phyloP scores from a whole-genome alignment of 2,888 invertebrate genomes.

The Temnothorax rugatulus region DNA sequence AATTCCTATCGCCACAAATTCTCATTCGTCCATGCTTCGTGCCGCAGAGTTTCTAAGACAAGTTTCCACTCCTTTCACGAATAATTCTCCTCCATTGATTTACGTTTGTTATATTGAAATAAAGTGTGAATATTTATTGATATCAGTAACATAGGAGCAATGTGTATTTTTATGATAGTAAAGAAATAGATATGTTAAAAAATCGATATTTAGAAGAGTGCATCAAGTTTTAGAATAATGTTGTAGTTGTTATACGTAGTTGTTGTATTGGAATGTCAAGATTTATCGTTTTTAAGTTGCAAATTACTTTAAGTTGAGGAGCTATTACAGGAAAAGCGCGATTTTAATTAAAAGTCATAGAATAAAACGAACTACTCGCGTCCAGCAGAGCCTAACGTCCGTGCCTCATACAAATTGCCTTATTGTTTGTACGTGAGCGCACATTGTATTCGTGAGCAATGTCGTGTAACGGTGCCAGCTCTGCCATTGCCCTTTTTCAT shows the following conservation, averaged over 20 bases:
- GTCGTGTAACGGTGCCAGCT: conserved; percentile 40
- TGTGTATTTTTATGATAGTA: neutral
- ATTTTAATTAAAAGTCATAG: conserved; percentile 16
- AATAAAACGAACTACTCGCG: neutral
- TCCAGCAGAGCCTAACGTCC: neutral
- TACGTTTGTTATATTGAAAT: neutral
- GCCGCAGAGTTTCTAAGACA: conserved; percentile 18
- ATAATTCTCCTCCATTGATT: neutral
- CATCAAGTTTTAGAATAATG: neutral
- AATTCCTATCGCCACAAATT: conserved; percentile 55
- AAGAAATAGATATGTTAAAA: neutral
- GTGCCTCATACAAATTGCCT: conserved; percentile 42
- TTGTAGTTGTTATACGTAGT: neutral
- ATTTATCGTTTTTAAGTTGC: neutral
- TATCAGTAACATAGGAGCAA: neutral
- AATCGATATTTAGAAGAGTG: neutral
- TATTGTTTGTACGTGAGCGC: conserved; percentile 42
- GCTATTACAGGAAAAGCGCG: neutral
- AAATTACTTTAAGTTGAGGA: neutral
- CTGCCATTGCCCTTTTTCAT: conserved; percentile 14
- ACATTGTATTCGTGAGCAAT: conserved; percentile 30
- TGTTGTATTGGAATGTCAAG: neutral
- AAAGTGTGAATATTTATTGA: neutral
- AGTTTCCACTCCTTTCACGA: conserved; percentile 7
- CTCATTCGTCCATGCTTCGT: conserved; percentile 42